phyloP scores from a whole-genome alignment of 2,113 vertebrate genomes.

The Indicator maculatus region DNA sequence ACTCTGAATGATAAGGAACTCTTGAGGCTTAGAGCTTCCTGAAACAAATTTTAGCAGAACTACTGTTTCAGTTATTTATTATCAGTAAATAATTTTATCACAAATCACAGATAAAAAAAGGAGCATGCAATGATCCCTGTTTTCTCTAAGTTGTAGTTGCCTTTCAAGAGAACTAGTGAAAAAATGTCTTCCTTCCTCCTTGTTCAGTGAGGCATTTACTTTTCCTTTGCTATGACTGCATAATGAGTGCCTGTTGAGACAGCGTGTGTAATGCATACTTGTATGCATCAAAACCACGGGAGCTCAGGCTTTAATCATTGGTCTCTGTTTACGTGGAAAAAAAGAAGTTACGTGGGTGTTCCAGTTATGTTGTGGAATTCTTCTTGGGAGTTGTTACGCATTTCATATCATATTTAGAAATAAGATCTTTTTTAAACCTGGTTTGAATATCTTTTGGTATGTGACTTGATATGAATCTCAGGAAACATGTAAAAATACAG shows the following conservation, averaged over 20 bases:
- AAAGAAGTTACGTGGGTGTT: constrained; percentile 29
- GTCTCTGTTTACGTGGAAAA: constrained; percentile 34
- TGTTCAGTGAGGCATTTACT: constrained; percentile 59
- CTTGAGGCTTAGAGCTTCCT: neutral
- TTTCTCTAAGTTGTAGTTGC: constrained; percentile 38
- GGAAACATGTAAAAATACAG: neutral
- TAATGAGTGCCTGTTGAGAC: constrained; percentile 64
- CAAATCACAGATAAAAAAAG: constrained; percentile 23
- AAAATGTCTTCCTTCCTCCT: constrained; percentile 54
- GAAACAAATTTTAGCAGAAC: constrained; percentile 3
- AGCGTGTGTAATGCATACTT: constrained; percentile 45
- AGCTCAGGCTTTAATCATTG: constrained; percentile 67
- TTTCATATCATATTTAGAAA: neutral
- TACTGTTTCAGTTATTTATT: neutral
- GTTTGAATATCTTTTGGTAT: neutral
- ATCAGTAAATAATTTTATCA: neutral
- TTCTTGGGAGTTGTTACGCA: neutral
- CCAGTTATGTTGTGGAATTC: constrained; percentile 17
- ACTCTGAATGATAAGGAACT: neutral
- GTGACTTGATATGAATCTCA: neutral
- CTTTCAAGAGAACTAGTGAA: constrained; percentile 41
- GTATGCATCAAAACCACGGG: constrained; percentile 54
- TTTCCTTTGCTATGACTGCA: constrained; percentile 63
- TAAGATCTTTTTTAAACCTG: neutral
- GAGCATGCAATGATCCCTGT: neutral